These are phyloP conservation scores for Chrysomallon squamiferum DNA, from an alignment of 1,140 invertebrate species.

Conservation along the genomic window DNA sequence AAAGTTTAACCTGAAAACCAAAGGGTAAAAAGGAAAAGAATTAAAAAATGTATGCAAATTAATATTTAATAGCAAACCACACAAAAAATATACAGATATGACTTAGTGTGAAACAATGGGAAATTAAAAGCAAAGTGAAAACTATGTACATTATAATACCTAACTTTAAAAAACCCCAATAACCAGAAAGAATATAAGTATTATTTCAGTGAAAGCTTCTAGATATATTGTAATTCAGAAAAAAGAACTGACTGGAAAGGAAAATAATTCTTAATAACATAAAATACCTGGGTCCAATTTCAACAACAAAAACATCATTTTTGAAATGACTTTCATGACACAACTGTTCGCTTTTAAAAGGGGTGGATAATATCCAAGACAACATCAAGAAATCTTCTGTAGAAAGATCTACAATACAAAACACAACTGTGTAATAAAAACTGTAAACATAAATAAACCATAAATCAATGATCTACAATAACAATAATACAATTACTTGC, in stretches of 20 bases:
- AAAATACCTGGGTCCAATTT: constrained; percentile 4
- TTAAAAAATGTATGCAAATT: neutral
- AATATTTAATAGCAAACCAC: neutral
- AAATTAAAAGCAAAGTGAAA: neutral
- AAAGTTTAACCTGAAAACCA: constrained; percentile 86
- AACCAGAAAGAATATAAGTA: neutral
- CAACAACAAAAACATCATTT: neutral
- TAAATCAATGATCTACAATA: too few relatives aligned
- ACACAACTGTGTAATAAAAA: neutral
- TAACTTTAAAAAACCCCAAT: neutral
- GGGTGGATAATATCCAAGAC: constrained; percentile 7
- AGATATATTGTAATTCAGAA: too few relatives aligned
- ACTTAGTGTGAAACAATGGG: neutral
- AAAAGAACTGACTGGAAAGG: too few relatives aligned
- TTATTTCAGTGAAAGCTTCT: too few relatives aligned
- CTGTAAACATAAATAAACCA: too few relatives aligned
- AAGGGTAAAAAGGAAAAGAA: neutral
- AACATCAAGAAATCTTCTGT: neutral
- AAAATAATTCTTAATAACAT: too few relatives aligned
- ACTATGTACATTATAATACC: neutral
- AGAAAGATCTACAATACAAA: neutral
- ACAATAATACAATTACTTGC: too few relatives aligned
- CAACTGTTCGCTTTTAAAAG: neutral
- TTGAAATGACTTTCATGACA: neutral
- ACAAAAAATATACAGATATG: neutral